Evolutionary conservation across 1,140 invertebrate genomes (phyloP).

Genomic region (Ridgeia piscesae): DNA sequence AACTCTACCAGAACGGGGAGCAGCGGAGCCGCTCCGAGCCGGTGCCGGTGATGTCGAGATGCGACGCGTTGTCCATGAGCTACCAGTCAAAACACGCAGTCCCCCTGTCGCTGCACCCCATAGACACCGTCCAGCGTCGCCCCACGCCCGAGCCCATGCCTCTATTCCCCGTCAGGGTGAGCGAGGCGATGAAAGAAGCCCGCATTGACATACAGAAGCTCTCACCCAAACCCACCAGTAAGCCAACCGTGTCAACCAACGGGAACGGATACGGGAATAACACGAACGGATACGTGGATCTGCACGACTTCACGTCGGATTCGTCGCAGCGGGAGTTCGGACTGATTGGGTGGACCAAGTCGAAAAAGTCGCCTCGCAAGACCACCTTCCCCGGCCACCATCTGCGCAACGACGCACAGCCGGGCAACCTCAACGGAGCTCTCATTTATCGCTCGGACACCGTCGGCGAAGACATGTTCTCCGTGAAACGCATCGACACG

Average conservation of each 20-base stretch:
- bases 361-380: neutral
- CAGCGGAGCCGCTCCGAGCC: neutral
- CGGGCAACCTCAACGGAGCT: neutral
- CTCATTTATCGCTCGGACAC: neutral
- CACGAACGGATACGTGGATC: neutral
- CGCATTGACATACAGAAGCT: neutral
- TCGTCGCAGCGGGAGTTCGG: neutral
- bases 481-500: neutral
- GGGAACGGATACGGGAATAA: neutral
- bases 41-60: neutral
- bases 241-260: neutral
- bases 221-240: neutral
- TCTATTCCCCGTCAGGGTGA: neutral
- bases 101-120: neutral
- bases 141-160: neutral
- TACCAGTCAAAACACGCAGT: neutral
- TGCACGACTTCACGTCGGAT: neutral
- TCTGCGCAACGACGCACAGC: neutral
- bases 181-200: neutral
- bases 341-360: neutral
- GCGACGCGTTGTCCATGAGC: neutral
- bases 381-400: neutral
- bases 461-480: neutral
- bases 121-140: neutral
- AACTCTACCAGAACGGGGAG: neutral